phyloP scores from a whole-genome alignment of 64 coral and sea anemone genomes.

The Actinia tenebrosa region DNA sequence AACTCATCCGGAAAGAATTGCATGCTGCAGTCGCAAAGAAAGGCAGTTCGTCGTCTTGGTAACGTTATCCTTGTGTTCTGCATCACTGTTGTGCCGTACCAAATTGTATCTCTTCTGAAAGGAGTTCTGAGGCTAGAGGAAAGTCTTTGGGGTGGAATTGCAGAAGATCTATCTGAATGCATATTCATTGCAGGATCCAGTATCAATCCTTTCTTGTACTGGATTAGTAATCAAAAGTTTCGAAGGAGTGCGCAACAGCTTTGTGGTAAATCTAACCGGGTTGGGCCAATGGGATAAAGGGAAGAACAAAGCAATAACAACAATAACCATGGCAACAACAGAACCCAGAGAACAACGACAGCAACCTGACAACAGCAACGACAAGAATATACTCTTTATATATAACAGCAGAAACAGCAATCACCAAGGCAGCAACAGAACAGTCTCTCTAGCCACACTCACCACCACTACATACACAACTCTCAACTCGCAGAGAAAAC shows the following conservation, averaged over 20 bases:
- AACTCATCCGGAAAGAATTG: not conserved
- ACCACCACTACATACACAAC: too few relatives aligned
- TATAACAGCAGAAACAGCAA: too few relatives aligned
- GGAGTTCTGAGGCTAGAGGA: not conserved
- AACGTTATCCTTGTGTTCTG: not conserved
- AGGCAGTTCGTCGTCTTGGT: not conserved
- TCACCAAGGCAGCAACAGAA: too few relatives aligned
- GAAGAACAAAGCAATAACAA: too few relatives aligned
- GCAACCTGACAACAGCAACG: too few relatives aligned
- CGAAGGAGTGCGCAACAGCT: not conserved
- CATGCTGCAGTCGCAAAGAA: not conserved
- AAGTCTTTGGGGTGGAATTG: not conserved
- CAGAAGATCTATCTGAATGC: not conserved
- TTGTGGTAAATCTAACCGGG: not conserved
- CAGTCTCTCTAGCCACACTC: too few relatives aligned
- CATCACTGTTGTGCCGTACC: not conserved
- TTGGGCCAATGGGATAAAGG: too few relatives aligned
- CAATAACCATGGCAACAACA: too few relatives aligned
- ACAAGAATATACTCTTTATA: too few relatives aligned
- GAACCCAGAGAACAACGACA: too few relatives aligned
- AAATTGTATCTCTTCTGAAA: not conserved
- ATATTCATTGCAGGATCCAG: not conserved
- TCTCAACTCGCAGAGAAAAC: too few relatives aligned
- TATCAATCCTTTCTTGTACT: constrained; percentile 8
- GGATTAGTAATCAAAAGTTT: not conserved